These are phyloP conservation scores for Meloidogyne exigua DNA, from an alignment of 1,140 invertebrate species.

Conservation along the genomic window DNA sequence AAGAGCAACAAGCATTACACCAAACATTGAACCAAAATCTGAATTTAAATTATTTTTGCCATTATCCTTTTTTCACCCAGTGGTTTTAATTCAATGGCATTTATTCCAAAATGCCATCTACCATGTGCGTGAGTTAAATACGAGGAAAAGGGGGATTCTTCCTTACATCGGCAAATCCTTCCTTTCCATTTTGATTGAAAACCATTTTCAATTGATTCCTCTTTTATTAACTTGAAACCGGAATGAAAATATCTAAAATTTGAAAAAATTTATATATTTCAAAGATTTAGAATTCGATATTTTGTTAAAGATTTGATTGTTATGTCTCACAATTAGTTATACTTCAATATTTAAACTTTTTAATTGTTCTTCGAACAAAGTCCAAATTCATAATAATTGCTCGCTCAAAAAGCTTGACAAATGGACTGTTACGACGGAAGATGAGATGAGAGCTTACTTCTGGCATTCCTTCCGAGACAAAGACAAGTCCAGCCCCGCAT, in stretches of 20 bases:
- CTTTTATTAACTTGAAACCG: background rate
- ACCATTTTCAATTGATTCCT: background rate
- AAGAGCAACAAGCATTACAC: background rate
- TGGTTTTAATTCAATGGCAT: conserved; percentile 2
- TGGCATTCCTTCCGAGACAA: conserved; percentile 39
- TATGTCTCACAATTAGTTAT: background rate
- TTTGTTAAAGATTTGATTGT: background rate
- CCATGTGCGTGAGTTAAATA: background rate
- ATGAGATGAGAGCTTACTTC: conserved; percentile 41
- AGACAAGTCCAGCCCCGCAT: conserved; percentile 38
- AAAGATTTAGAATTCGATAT: background rate
- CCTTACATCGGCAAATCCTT: background rate
- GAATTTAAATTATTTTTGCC: background rate
- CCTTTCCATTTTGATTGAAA: background rate
- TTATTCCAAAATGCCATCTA: conserved; percentile 11
- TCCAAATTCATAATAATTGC: conserved; percentile 48
- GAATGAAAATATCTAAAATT: background rate
- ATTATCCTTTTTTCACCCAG: background rate
- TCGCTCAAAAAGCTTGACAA: conserved; percentile 28
- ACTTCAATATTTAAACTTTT: conserved; percentile 23
- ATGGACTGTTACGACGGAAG: conserved; percentile 28
- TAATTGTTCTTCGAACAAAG: conserved; percentile 43
- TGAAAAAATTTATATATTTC: background rate
- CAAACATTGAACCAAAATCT: conserved; percentile 25
- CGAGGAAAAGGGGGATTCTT: background rate